Percentiles rank a stretch among this genome's conserved stretches.
phyloP scores from a whole-genome alignment of 1,140 invertebrate species.

The Camponotus vicinus region DNA sequence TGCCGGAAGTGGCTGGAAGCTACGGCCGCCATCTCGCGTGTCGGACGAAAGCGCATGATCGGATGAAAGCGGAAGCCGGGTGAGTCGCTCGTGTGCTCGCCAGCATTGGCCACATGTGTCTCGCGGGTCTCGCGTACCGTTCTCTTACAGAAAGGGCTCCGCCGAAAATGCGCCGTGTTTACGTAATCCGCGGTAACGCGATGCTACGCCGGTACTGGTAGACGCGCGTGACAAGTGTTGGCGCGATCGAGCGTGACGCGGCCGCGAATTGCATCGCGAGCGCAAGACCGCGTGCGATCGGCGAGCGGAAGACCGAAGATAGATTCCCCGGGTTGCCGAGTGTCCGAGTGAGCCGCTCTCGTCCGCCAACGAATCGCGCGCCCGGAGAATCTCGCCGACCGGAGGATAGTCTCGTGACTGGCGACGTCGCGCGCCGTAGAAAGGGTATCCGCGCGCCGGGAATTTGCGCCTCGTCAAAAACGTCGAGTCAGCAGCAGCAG shows the following conservation, averaged over 20 bases:
- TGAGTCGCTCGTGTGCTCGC: constrained; percentile 66
- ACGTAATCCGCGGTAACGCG: constrained; percentile 77
- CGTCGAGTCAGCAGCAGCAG: constrained; percentile 74
- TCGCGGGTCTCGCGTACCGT: constrained; percentile 70
- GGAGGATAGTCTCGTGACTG: background rate
- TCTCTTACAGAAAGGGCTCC: constrained; percentile 71
- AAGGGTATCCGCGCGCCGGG: constrained; percentile 6
- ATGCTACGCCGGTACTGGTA: constrained; percentile 64
- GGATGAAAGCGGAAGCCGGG: constrained; percentile 74
- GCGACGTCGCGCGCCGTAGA: background rate
- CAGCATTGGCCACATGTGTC: constrained; percentile 80
- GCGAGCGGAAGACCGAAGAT: constrained; percentile 7
- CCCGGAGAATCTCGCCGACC: background rate
- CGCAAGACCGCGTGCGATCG: background rate
- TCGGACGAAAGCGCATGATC: constrained; percentile 24
- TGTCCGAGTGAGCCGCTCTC: constrained; percentile 10
- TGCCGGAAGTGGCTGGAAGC: constrained; percentile 10
- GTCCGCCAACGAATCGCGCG: background rate
- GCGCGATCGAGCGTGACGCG: background rate
- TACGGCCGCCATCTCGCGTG: constrained; percentile 23
- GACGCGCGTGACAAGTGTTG: background rate
- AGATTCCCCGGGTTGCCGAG: constrained; percentile 12
- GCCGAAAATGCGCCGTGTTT: constrained; percentile 78
- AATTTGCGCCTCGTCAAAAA: constrained; percentile 54
- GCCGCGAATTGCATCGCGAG: background rate